Conservation (phyloP, 2,888 invertebrate genomes). For the Eugnorisma glareosa region DNA sequence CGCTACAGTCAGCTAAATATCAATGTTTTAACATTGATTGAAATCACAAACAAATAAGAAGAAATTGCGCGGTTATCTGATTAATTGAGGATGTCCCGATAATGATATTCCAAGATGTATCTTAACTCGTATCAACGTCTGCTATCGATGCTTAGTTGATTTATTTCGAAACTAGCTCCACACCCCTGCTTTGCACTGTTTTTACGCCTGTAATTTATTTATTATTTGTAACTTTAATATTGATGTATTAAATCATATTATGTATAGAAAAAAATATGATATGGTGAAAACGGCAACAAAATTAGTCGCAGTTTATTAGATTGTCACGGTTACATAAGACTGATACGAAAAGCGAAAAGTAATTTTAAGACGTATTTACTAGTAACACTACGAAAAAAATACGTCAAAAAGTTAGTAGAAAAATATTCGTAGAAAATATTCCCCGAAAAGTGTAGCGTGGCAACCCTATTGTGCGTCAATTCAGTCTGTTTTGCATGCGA, state of each 20-base stretch:
- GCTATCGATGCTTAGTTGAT: not conserved
- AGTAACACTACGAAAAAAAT: not conserved
- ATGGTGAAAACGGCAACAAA: not conserved
- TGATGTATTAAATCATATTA: too few relatives aligned
- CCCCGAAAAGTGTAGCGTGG: slow-evolving; percentile 32
- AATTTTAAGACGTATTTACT: not conserved
- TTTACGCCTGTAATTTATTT: not conserved
- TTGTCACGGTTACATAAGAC: not conserved
- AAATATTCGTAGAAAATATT: not conserved
- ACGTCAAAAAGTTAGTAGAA: not conserved
- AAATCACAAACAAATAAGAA: slow-evolving; percentile 27
- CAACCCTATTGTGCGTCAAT: slow-evolving; percentile 81
- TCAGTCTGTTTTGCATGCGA: slow-evolving; percentile 84
- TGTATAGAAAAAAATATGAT: too few relatives aligned
- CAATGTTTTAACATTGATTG: slow-evolving; percentile 19
- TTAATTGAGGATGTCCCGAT: slow-evolving; percentile 9
- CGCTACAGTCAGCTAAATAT: not conserved
- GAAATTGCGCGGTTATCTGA: slow-evolving; percentile 34
- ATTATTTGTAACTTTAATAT: not conserved
- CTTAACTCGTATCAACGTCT: not conserved
- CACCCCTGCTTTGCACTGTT: not conserved
- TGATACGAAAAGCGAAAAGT: not conserved
- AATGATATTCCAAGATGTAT: slow-evolving; percentile 22
- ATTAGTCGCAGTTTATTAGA: not conserved
- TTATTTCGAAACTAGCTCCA: not conserved